Evolutionary conservation across 2,113 vertebrate genomes (phyloP), one percentile per base, ranked within the genome.

Genomic region (Cnemophilus loriae): DNA sequence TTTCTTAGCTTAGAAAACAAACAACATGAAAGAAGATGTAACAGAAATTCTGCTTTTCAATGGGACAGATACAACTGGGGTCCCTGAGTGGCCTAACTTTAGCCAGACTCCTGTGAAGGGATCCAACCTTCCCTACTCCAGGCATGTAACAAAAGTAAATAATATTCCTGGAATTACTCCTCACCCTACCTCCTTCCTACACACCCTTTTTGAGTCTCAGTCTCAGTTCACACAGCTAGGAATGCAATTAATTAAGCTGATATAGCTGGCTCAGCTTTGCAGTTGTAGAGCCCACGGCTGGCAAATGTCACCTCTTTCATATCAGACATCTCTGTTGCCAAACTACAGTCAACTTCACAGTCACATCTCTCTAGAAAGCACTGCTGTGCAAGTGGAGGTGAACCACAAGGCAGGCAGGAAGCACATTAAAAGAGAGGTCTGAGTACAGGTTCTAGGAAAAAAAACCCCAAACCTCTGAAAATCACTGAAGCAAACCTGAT

Each of bases 181-280:
- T 88, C 44, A 33, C 46, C 23, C 53, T 68, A 16, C 27, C 57
- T 94, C 78, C 75, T 82, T 85, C 78, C 76, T 77, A 84, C 49
- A 53, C 33, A 82, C 50, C 26, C n/a, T 80, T 88, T 89, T 44
- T 77, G 64, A 93, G 55, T 46, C 35, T 75, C 65, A 64, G 50
- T 35, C 67, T 53, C 71, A 86, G 47, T 50, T 69, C 64, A 90
- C 33, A 53, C 59, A 83, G 82, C 63, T 84, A 82, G 55, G 55
- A 87, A 74, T 42, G 42, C 63, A 86, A 92, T 86, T 93, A 88
- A 93, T 94, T 86, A 93, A 82, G 78, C 59, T 76, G 49, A 91
- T 93, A 59, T 1, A 80, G 84, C 78, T 93, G 91, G 59, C 89
- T 96, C 87, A 90, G 90, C 59, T 83, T 83, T 77, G 53, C 70